These are phyloP conservation scores for Brachynemurus nebulosus DNA, from an alignment of 2,888 invertebrate genomes.

Conservation along the genomic window DNA sequence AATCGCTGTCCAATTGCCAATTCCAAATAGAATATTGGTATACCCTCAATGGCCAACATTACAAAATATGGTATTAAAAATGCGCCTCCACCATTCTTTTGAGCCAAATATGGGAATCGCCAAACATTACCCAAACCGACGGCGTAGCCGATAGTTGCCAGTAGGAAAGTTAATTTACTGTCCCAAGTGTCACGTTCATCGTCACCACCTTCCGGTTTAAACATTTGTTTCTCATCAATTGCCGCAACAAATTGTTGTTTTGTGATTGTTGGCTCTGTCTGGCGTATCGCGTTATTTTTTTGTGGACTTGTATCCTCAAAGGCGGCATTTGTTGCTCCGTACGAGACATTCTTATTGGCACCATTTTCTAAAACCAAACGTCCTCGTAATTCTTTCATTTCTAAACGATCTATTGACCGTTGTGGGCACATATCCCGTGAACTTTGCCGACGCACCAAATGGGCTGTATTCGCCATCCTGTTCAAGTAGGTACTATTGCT, in stretches of 20 bases:
- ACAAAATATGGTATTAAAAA: constrained; percentile 93
- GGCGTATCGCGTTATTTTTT: constrained; percentile 32
- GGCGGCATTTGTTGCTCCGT: constrained; percentile 78
- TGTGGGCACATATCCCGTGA: constrained; percentile 68
- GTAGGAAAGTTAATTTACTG: constrained; percentile 77
- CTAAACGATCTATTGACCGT: constrained; percentile 69
- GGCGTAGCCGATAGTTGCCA: constrained; percentile 90
- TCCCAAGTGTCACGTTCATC: constrained; percentile 84
- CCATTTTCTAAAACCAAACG: constrained; percentile 62
- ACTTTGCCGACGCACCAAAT: constrained; percentile 76
- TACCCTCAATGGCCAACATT: constrained; percentile 87
- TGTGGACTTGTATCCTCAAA: constrained; percentile 52
- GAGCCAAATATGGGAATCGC: constrained; percentile 89
- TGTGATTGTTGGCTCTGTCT: constrained; percentile 30
- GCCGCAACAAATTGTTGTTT: constrained; percentile 18
- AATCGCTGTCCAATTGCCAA: constrained; percentile 88
- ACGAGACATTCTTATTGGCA: constrained; percentile 42
- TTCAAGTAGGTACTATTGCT: constrained; percentile 2
- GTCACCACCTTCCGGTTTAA: constrained; percentile 57
- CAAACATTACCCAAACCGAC: constrained; percentile 92
- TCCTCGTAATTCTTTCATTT: constrained; percentile 73
- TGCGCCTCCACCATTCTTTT: constrained; percentile 93
- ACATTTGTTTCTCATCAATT: constrained; percentile 44
- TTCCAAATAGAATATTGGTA: constrained; percentile 93
- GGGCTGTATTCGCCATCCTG: constrained; percentile 80